Evolutionary conservation across 2,113 vertebrate genomes (phyloP).

Genomic region (Elephantulus edwardii): DNA sequence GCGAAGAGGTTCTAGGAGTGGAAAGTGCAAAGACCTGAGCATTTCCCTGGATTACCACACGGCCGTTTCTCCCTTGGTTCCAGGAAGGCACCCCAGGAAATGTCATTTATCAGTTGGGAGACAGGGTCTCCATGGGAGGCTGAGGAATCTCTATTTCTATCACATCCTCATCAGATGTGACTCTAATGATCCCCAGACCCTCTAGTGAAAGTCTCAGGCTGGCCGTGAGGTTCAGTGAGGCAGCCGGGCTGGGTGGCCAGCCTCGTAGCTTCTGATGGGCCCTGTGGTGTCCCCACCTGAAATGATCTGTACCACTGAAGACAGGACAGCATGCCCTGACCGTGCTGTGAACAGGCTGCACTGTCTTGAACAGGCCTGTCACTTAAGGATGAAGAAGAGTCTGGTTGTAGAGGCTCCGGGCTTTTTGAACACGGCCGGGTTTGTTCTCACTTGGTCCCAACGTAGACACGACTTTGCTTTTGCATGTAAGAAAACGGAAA

Average conservation of each 20-base stretch:
- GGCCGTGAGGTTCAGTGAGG: background rate
- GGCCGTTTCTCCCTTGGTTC: accelerated
- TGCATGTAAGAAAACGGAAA: background rate
- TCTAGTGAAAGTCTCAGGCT: background rate
- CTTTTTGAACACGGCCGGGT: background rate
- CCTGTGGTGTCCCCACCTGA: background rate
- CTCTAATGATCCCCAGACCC: background rate
- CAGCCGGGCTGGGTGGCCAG: background rate
- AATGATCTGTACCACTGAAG: background rate
- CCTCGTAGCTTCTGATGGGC: background rate
- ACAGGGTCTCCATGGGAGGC: background rate
- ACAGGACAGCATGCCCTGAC: background rate
- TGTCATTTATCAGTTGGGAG: background rate
- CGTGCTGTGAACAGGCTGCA: background rate
- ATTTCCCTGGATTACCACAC: constrained; percentile 11
- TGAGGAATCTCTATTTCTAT: background rate
- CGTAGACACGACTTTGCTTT: background rate
- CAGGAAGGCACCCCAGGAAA: background rate
- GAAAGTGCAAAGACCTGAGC: background rate
- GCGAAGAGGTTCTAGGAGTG: background rate
- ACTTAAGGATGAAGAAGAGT: constrained; percentile 1
- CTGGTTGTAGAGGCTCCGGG: background rate
- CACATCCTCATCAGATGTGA: background rate
- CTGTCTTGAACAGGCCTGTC: background rate
- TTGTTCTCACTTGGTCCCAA: background rate